These are phyloP conservation scores for Rosalia funebris DNA, from an alignment of 2,888 invertebrate genomes.

Conservation along the genomic window DNA sequence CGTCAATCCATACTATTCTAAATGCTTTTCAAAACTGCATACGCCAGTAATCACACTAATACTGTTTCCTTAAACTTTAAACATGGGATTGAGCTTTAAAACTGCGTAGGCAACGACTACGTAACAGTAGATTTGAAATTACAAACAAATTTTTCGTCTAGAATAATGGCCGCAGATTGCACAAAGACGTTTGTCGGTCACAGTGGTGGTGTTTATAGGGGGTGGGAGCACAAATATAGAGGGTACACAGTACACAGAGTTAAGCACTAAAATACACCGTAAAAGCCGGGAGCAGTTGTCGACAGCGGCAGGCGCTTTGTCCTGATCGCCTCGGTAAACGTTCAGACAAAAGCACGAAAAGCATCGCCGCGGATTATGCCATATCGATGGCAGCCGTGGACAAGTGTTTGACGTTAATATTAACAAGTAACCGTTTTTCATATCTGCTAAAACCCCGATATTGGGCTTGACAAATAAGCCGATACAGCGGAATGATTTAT, in stretches of 20 bases:
- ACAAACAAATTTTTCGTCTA: too few relatives aligned
- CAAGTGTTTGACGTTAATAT: constrained; percentile 60
- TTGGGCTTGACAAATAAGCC: constrained; percentile 48
- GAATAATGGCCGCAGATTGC: not conserved
- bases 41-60: too few relatives aligned
- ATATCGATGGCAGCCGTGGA: constrained; percentile 53
- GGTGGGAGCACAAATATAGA: constrained; percentile 23
- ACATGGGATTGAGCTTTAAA: too few relatives aligned
- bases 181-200: constrained; percentile 21
- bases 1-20: too few relatives aligned
- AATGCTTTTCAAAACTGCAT: too few relatives aligned
- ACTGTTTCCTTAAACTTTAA: too few relatives aligned
- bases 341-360: constrained; percentile 56
- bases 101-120: too few relatives aligned
- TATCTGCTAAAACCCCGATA: constrained; percentile 48
- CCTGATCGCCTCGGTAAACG: constrained; percentile 59
- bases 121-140: too few relatives aligned
- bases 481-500: constrained; percentile 39
- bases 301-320: constrained; percentile 56
- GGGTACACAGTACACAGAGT: constrained; percentile 43
- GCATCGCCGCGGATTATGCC: constrained; percentile 57
- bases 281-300: constrained; percentile 57
- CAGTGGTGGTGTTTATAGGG: constrained; percentile 9
- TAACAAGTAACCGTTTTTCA: constrained; percentile 57
- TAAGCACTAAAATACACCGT: constrained; percentile 59